Base-by-base conservation (phyloP, 1,140 invertebrate species). In the Colletes gigas region DNA sequence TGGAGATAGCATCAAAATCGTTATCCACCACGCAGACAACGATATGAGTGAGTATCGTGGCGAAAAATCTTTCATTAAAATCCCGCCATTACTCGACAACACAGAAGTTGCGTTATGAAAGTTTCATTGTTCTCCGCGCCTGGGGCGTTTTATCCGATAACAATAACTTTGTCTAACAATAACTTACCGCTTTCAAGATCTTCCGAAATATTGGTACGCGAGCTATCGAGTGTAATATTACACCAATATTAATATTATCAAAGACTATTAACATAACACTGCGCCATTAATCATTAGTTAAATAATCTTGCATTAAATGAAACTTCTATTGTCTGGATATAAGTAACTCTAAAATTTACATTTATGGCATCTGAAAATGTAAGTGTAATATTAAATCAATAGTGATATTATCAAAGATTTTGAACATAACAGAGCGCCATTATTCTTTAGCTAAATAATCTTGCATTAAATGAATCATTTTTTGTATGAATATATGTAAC, bases 1-100 rank as follows among this genome's bases (percentile, higher is more conserved):
- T 88, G 97, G 97, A 0, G 97, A 98, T 92, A 97, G 97, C 66
- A 98, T 98, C 84, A 96, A 97, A 87, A 98, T 98, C 84, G 97
- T 98, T 74, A 98, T 98, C 86, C 97, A 98, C 89, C 97, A 98
- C 88, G 97, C 98, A 21, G 97, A 98, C 92, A 95, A 94, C 74
- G 94, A 95, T 75, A 88, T 92, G 73, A 90, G 94, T 94, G 76
- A 93, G 92, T 71, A 71, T 60, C 30, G 59, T 0, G 0, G 30
- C 1, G 3, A 4, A 62, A 17, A 50, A 30, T 39, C 54, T 57
- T 30, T 68, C 63, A 47, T 76, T 68, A 76, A 76, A 66, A 5
- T 55, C 7, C 6, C 7, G 9, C 8, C 12, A 39, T 71, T 63
- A n/a, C 44, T 52, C 19, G 8, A 73, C 14, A 9, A 7, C 1